Evolutionary conservation across 30 jellyfish, hydroid and myxozoan species (phyloP), one percentile per base, ranked within the genome.

Genomic region (Hydractinia echinata): DNA sequence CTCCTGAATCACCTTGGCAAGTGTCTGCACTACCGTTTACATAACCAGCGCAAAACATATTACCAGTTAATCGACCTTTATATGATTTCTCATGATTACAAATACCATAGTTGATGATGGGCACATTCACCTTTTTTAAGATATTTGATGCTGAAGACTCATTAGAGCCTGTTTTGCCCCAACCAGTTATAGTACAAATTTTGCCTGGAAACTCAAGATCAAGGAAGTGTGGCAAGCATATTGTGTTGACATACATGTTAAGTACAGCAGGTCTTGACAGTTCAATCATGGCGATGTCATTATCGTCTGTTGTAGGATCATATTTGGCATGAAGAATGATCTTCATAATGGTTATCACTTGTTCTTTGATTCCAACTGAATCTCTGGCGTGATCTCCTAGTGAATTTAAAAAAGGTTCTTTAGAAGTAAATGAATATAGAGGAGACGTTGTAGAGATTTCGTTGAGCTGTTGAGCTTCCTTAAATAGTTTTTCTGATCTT

Each of bases 11-110:
- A 6, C 97, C 97, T 66, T 39, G 48, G 4, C 86, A 79, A 44
- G 84, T 56, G 54, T 79, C 86, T 20, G 71, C 61, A 4, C 60
- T 11, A 10, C 86, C 97, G 50, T 92, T 89, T 15, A 88, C 50
- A 66, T 76, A 90, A 15, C 97, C 97, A 10, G 95, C 97, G 53
- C 97, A 90, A 88, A 90, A 85, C 97, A 90, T 90, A 80, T 90
- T 90, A 39, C 67, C 44, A 39, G 97, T 90, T 51, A 90, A 81
- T 52, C 79, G 85, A 51, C 73, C 79, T 21, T 89, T 88, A 66
- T 90, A 90, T n/a, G 92, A 86, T 66, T 53, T 76, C 49, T 69
- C 82, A 53, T 81, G 92, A 20, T 92, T 84, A 52, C 97, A 90
- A 1, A 79, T 89, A 4, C 90, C 72, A 49, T 72, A 62, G 15